Evolutionary conservation across 2,888 invertebrate genomes (phyloP).

Genomic region (Hyposoter dolosus): DNA sequence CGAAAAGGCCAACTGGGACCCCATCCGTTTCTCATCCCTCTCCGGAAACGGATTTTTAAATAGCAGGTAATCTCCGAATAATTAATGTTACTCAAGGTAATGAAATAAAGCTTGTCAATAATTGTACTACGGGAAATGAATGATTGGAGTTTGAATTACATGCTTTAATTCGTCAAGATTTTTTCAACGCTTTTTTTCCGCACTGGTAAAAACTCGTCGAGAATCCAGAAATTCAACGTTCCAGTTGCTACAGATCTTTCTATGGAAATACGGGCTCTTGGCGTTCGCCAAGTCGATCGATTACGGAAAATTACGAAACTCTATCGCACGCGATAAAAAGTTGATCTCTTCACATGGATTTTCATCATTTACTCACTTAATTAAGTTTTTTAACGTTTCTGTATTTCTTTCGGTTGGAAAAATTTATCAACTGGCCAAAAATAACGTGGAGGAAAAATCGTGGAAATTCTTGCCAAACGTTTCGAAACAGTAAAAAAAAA

Average conservation of each 20-base stretch:
- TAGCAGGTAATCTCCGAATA: slow-evolving; percentile 80
- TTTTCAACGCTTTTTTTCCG: slow-evolving; percentile 21
- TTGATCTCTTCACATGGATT: neutral
- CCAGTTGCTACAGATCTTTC: slow-evolving; percentile 44
- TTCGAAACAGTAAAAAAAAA: too few relatives aligned
- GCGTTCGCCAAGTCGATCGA: slow-evolving; percentile 29
- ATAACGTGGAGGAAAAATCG: too few relatives aligned
- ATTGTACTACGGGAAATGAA: slow-evolving; percentile 75
- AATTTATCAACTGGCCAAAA: too few relatives aligned
- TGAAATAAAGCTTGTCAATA: slow-evolving; percentile 82
- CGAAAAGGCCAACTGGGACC: neutral
- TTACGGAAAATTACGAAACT: slow-evolving; percentile 54
- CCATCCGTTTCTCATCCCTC: slow-evolving; percentile 42
- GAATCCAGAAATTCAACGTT: slow-evolving; percentile 10
- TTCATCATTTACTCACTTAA: neutral
- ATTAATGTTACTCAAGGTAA: slow-evolving; percentile 81
- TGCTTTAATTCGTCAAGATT: slow-evolving; percentile 7
- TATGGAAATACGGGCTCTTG: slow-evolving; percentile 58
- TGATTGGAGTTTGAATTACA: slow-evolving; percentile 16
- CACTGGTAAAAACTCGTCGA: slow-evolving; percentile 50
- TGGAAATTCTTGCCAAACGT: too few relatives aligned
- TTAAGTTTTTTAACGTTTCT: neutral
- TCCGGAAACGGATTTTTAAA: slow-evolving; percentile 79
- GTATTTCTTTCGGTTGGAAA: neutral
- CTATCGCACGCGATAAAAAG: neutral